Base-by-base conservation (phyloP, 2,888 invertebrate species). In the Chrysodeixis includens region DNA sequence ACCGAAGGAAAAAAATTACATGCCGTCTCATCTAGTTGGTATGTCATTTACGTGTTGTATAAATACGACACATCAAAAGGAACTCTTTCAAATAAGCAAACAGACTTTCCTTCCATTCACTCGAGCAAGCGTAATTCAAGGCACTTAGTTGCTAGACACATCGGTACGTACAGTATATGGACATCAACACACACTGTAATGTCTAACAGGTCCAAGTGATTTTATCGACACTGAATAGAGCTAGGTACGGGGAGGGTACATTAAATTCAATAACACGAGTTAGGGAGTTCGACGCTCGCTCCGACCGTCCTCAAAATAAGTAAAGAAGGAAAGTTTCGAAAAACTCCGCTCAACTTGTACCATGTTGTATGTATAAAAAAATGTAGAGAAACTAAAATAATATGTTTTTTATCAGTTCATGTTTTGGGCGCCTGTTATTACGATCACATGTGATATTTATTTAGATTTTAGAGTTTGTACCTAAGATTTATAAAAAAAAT, bases 181-280 rank as follows among this genome's bases (percentile, higher is more conserved):
- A 71, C 69, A 67, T 70, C 73, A 74, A 77, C 72, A 72, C 74
- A 81, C 71, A 80, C 71, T 66, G 83, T 78, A 83, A 84, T 83
- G 77, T 78, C 78, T 83, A 81, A 83, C 86, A 82, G 82, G 75
- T 87, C 86, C 85, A 85, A 90, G 88, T 91, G 90, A 92, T 92
- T 90, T 90, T 89, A 90, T 92, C 89, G 89, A 85, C 88, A 88
- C 88, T 87, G 90, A 90, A 90, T 89, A 88, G 88, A 88, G 85
- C 87, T 90, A 90, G 88, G 90, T 89, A 88, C 86, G 86, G 83
- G 86, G 85, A 90, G 90, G 92, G 92, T 93, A 93, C 92, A 93
- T 94, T 94, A 94, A 94, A 94, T 94, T 95, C 93, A 94, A 95
- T 95, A 95, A 94, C 93, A 89, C 90, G 91, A 94, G 94, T 95